phyloP scores from a whole-genome alignment of 2,797 vertebrate species.

The Carcharodon carcharias region DNA sequence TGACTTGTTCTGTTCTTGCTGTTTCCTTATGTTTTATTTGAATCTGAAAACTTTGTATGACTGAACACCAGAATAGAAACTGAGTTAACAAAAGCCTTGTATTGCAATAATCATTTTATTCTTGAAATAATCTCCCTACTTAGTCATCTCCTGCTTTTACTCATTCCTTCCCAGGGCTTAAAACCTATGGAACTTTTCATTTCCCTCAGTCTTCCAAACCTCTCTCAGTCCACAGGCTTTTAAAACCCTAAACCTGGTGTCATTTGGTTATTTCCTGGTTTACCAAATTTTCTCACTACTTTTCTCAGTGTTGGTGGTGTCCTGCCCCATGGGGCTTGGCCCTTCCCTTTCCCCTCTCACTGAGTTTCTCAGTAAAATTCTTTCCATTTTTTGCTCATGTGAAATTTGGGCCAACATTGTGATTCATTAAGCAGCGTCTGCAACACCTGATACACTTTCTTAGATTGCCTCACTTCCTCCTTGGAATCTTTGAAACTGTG shows the following conservation, averaged over 20 bases:
- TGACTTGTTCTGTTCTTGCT: not conserved
- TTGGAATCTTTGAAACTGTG: not conserved
- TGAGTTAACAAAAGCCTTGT: not conserved
- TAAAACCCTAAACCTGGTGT: not conserved
- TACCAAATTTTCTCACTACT: not conserved
- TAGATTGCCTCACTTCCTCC: not conserved
- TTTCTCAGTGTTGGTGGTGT: not conserved
- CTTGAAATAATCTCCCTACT: not conserved
- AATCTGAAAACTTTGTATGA: slow-evolving; percentile 12
- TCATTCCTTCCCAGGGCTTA: not conserved
- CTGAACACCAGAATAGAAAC: not conserved
- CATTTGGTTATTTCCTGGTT: not conserved
- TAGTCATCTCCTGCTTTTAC: not conserved
- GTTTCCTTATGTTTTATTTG: not conserved
- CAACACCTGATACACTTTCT: not conserved
- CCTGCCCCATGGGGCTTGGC: not conserved
- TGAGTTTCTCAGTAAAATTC: not conserved
- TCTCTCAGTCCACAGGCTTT: not conserved
- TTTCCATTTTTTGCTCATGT: not conserved
- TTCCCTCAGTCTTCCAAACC: not conserved
- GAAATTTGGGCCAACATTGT: not conserved
- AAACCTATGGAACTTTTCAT: not conserved
- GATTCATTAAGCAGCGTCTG: not conserved
- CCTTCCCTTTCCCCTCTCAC: not conserved
- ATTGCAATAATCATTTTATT: not conserved